Conservation (phyloP, 92 coral and sea anemone species). For the Nematostella vectensis region DNA sequence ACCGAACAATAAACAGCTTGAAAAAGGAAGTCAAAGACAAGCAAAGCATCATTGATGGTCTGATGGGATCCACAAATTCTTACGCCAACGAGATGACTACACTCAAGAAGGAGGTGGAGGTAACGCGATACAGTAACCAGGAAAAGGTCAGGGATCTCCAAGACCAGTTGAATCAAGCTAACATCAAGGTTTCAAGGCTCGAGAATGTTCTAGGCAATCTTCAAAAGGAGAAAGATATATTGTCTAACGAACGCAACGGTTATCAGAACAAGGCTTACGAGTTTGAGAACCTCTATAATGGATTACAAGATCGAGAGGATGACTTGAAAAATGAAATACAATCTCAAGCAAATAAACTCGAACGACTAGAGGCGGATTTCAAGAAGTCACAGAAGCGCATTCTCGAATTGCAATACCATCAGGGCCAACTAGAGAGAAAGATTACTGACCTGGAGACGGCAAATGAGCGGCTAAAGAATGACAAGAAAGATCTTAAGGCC, state of each 20-base stretch:
- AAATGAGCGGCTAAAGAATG: constrained; percentile 54
- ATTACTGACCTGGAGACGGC: constrained; percentile 52
- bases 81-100: constrained; percentile 53
- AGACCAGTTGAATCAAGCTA: constrained; percentile 67
- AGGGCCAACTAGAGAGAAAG: constrained; percentile 47
- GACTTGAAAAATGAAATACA: constrained; percentile 78
- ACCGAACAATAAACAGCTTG: constrained; percentile 50
- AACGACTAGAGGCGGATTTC: constrained; percentile 52
- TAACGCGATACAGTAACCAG: constrained; percentile 62
- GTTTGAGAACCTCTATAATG: constrained; percentile 56
- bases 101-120: constrained; percentile 81
- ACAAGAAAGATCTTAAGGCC: constrained; percentile 58
- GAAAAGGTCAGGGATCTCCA: constrained; percentile 77
- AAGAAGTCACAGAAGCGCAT: constrained; percentile 76
- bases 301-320: constrained; percentile 77
- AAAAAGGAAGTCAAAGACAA: constrained; percentile 80
- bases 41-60: constrained; percentile 47
- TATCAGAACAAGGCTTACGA: constrained; percentile 63
- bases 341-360: constrained; percentile 52
- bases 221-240: constrained; percentile 48
- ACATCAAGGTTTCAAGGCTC: constrained; percentile 48
- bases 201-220: constrained; percentile 59
- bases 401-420: constrained; percentile 69
- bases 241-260: constrained; percentile 59
- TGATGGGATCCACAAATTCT: constrained; percentile 60